Evolutionary conservation across 2,113 vertebrate species (phyloP), one percentile per base, ranked within the genome.

Genomic region (Nicator chloris): DNA sequence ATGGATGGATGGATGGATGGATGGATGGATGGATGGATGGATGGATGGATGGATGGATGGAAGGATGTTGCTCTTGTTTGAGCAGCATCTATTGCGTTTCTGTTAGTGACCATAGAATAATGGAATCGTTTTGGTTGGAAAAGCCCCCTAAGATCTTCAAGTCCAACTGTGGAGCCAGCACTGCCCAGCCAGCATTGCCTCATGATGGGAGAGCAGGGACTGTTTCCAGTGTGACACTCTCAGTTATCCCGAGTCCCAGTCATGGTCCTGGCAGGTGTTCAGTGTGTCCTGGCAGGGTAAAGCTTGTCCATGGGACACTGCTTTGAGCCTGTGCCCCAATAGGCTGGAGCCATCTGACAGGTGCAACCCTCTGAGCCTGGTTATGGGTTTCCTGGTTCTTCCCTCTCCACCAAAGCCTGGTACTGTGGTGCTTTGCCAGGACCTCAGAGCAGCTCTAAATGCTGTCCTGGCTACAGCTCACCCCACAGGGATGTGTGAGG

Each of bases 361-460:
- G 17, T 13, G 7, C 40, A 47, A 10, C 19, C 24, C 39, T 64
- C 54, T 56, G 40, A 61, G 33, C 56, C 23, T 78, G 77, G 7
- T 4, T 6, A 5, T 16, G 31, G 15, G 10, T 78, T 63, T 22
- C 22, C 49, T 17, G 18, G 11, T 61, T 44, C 26, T 13, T 64
- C 27, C 10, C 33, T 69, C 19, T 73, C 66, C 7, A 6, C 2
- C 12, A 63, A 63, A 44, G 40, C 19, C 19, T 0, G 0, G 1
- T 59, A 5, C 22, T 4, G 8, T 33, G 51, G 28, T 81, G 53
- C 53, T 40, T 39, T 57, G 42, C 64, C 64, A 47, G 42, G n/a
- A 21, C 11, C 33, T 30, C 33, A 44, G 75, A 63, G 64, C 49
- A 69, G 28, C 42, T 57, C 42, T 33, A 22, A 27, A 33, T 1